phyloP scores from a whole-genome alignment of 2,797 vertebrate species.

The Cirrhinus molitorella region DNA sequence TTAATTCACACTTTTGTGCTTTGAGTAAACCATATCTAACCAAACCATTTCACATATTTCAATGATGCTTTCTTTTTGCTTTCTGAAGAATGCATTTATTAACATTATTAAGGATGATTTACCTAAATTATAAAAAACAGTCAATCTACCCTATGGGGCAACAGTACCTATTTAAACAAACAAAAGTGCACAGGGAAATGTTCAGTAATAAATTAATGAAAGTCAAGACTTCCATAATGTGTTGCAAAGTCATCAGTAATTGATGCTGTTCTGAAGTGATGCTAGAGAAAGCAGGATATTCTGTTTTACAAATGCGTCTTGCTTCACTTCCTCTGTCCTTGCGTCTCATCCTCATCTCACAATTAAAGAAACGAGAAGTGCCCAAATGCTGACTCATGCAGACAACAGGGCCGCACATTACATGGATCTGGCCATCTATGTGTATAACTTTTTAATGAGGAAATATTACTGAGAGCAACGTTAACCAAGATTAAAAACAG shows the following conservation, averaged over 20 bases:
- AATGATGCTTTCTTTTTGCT: not conserved
- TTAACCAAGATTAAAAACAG: not conserved
- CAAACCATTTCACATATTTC: not conserved
- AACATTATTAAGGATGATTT: too few relatives aligned
- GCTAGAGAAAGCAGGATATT: not conserved
- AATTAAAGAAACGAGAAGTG: not conserved
- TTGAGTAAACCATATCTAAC: not conserved
- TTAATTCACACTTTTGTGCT: not conserved
- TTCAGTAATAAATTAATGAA: not conserved
- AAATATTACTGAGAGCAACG: not conserved
- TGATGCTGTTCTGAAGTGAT: conserved; percentile 3
- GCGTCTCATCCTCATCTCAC: not conserved
- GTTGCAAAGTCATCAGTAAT: not conserved
- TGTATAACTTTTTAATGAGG: not conserved
- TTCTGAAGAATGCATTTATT: too few relatives aligned
- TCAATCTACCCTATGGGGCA: not conserved
- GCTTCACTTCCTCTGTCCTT: not conserved
- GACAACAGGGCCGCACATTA: not conserved
- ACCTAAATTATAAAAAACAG: not conserved
- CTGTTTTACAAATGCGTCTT: not conserved
- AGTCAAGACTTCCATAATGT: not conserved
- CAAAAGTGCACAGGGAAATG: not conserved
- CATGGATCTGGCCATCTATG: not conserved
- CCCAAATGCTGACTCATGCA: not conserved
- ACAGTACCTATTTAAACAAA: not conserved